Evolutionary conservation across 2,113 vertebrate species (phyloP).

Genomic region (Taxidea taxus): DNA sequence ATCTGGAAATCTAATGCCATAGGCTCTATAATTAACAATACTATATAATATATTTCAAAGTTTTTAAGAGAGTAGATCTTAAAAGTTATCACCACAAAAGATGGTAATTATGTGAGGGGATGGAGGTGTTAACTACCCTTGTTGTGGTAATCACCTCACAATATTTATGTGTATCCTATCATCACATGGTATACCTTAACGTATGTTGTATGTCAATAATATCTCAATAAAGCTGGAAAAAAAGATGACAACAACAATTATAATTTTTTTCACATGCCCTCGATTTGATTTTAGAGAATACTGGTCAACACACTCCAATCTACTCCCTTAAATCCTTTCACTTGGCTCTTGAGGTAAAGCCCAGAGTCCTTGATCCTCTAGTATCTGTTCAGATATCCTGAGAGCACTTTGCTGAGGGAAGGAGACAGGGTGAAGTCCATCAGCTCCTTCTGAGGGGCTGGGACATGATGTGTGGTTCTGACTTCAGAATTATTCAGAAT

Average conservation of each 20-base stretch:
- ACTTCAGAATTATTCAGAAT: constrained; percentile 14
- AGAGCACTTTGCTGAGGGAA: background rate
- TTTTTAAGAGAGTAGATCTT: background rate
- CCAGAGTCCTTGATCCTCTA: background rate
- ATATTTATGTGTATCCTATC: background rate
- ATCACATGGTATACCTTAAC: background rate
- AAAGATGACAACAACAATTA: background rate
- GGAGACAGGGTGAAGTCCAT: background rate
- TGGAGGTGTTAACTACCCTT: background rate
- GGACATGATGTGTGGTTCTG: background rate
- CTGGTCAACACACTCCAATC: background rate
- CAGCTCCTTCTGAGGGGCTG: background rate
- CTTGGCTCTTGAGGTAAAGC: background rate
- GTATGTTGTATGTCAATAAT: background rate
- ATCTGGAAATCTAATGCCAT: background rate
- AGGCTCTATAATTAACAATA: background rate
- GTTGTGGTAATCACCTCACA: background rate
- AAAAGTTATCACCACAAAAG: background rate
- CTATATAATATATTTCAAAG: background rate
- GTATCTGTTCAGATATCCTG: background rate
- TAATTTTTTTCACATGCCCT: background rate
- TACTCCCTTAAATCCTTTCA: background rate
- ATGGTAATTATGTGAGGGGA: background rate
- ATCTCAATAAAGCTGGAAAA: background rate
- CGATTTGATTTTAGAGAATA: constrained; percentile 8